Conservation (phyloP, 1,140 invertebrate genomes). For the Drosophila orosa region DNA sequence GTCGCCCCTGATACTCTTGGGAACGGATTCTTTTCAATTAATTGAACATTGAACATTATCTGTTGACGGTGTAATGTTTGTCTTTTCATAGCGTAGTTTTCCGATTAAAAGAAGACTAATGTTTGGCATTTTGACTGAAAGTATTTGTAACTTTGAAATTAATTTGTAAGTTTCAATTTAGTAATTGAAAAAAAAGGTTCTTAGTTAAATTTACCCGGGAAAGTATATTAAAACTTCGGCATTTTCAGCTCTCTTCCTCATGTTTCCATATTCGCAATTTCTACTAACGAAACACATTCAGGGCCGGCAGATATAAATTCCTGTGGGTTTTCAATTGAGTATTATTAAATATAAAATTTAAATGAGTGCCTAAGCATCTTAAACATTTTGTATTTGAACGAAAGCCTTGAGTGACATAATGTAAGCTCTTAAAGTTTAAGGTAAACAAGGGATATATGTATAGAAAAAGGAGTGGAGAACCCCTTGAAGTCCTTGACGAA, state of each 20-base stretch:
- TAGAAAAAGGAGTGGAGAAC: background rate
- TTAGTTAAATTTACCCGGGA: background rate
- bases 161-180: too few species aligned
- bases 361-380: conserved; percentile 5
- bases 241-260: too few species aligned
- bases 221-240: background rate
- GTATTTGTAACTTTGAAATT: too few species aligned
- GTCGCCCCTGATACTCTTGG: conserved; percentile 3
- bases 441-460: background rate
- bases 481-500: background rate
- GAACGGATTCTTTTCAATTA: conserved; percentile 7
- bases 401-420: background rate
- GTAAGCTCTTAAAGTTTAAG: background rate
- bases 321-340: background rate
- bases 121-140: too few species aligned
- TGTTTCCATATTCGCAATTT: background rate
- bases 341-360: conserved; percentile 19
- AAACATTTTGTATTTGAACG: background rate
- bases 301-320: background rate
- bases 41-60: background rate
- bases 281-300: background rate
- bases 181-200: too few species aligned
- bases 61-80: background rate
- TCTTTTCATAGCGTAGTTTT: background rate
- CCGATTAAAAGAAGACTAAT: too few species aligned